Evolutionary conservation across 2,888 invertebrate species (phyloP).

Genomic region (Parnassius orleans): DNA sequence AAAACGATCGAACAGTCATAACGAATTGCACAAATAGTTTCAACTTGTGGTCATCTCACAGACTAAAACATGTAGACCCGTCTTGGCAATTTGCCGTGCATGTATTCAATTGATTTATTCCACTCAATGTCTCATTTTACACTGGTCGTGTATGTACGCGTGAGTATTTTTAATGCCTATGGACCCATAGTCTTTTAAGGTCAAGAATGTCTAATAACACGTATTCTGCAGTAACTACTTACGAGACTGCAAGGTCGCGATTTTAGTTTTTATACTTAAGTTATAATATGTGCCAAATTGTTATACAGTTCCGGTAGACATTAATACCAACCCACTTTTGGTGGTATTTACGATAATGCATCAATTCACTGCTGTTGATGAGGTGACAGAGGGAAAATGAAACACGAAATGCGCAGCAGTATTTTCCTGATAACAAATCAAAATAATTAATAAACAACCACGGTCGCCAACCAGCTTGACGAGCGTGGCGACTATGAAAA

Average conservation of each 20-base stretch:
- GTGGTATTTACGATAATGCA: too few species aligned
- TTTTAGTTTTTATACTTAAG: slow-evolving; percentile 4
- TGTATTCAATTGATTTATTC: slow-evolving; percentile 10
- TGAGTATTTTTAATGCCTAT: slow-evolving; percentile 18
- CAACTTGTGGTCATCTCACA: slow-evolving; percentile 24
- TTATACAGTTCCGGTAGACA: not conserved
- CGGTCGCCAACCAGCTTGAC: too few species aligned
- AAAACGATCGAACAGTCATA: slow-evolving; percentile 30
- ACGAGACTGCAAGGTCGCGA: slow-evolving; percentile 30
- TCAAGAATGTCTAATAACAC: slow-evolving; percentile 58
- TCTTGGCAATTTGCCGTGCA: slow-evolving; percentile 18
- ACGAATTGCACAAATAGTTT: slow-evolving; percentile 35
- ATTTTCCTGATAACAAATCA: too few species aligned
- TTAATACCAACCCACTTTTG: too few species aligned
- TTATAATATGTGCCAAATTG: not conserved
- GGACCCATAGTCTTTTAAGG: slow-evolving; percentile 47
- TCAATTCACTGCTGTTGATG: too few species aligned
- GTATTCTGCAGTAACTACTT: slow-evolving; percentile 19
- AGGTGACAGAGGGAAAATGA: too few species aligned
- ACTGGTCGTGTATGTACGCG: slow-evolving; percentile 20
- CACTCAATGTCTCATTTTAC: slow-evolving; percentile 17
- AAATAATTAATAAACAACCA: too few species aligned
- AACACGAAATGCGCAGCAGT: too few species aligned
- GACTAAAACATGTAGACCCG: slow-evolving; percentile 28
- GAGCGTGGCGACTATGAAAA: too few species aligned